Conservation (phyloP, 2,797 vertebrate species). For the Eremophila alpestris region DNA sequence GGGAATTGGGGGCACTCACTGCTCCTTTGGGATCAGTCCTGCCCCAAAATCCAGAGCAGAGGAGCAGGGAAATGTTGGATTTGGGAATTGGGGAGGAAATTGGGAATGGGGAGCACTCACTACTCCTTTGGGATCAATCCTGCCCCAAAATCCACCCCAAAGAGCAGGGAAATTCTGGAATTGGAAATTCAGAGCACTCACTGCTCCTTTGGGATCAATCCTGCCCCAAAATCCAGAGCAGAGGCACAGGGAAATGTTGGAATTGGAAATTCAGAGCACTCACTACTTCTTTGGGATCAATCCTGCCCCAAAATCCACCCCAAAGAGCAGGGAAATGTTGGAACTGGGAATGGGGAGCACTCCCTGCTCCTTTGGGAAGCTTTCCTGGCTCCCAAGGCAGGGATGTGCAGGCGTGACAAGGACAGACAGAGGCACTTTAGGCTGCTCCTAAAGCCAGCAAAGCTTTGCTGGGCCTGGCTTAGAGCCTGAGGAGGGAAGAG, state of each 20-base stretch:
- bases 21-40: too few species aligned
- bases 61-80: too few species aligned
- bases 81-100: too few species aligned
- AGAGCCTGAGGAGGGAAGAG: neutral
- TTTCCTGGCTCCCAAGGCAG: neutral
- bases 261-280: neutral
- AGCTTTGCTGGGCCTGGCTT: neutral
- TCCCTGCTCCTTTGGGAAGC: neutral
- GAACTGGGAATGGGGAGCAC: neutral
- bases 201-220: neutral
- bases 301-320: too few species aligned
- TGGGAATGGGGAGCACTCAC: neutral
- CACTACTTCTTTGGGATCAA: too few species aligned
- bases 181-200: neutral
- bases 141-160: too few species aligned
- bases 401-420: neutral
- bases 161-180: too few species aligned
- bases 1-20: too few species aligned
- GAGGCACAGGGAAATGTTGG: neutral
- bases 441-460: neutral
- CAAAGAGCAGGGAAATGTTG: too few species aligned
- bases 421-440: constrained; percentile 1
- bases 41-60: too few species aligned
- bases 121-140: neutral
- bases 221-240: too few species aligned